These are phyloP conservation scores for Sebastes matsubarae DNA, from an alignment of 2,797 vertebrate species.

Conservation along the genomic window DNA sequence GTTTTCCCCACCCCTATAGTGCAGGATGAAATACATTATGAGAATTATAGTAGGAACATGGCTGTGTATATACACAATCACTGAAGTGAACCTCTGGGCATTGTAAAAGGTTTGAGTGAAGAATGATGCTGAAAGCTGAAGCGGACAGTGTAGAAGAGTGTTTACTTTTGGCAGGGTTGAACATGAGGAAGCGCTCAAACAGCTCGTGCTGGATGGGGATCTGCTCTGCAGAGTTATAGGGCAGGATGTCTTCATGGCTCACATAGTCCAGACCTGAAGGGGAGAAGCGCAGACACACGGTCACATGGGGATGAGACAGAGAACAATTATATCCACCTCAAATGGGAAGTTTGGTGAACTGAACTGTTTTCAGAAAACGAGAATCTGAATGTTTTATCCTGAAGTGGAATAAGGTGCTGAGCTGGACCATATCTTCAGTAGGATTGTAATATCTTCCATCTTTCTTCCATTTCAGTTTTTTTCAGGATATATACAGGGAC, in stretches of 20 bases:
- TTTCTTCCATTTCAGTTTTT: neutral
- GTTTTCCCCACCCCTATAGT: neutral
- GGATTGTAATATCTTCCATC: neutral
- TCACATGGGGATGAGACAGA: neutral
- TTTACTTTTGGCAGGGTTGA: slow-evolving; percentile 93
- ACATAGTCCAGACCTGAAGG: slow-evolving; percentile 94
- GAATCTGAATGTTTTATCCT: neutral
- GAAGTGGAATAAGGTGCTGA: neutral
- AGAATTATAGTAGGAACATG: too few relatives aligned
- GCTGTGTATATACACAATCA: neutral
- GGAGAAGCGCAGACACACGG: neutral
- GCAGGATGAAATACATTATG: neutral
- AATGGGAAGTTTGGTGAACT: neutral
- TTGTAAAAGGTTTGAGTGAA: neutral
- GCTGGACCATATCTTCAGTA: neutral
- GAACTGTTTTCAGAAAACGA: neutral
- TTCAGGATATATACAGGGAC: too few relatives aligned
- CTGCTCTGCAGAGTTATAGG: slow-evolving; percentile 96
- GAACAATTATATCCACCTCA: neutral
- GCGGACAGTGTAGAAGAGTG: neutral
- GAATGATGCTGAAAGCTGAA: neutral
- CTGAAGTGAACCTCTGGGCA: neutral
- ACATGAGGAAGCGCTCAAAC: slow-evolving; percentile 95
- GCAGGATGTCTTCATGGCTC: slow-evolving; percentile 98
- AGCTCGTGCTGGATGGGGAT: slow-evolving; percentile 97